These are phyloP conservation scores for Pseudochaenichthys georgianus DNA, from an alignment of 2,797 vertebrate genomes.

Conservation along the genomic window DNA sequence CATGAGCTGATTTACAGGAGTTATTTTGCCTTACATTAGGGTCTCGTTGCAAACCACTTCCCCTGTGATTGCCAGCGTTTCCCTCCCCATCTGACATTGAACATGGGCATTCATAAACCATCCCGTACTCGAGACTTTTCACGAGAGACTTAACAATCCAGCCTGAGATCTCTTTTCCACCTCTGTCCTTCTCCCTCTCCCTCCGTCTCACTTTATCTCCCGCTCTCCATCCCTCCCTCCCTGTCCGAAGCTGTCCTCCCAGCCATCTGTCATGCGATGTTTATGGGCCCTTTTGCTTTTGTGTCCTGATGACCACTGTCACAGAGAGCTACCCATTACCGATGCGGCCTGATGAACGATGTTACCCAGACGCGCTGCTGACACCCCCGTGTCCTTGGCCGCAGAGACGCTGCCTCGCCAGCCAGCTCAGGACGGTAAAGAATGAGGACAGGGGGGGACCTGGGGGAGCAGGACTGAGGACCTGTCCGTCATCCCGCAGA, in stretches of 20 bases:
- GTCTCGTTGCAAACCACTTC: slow-evolving; percentile 36
- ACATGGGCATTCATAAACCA: slow-evolving; percentile 68
- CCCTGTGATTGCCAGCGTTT: slow-evolving; percentile 42
- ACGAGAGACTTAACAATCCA: slow-evolving; percentile 64
- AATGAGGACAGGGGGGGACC: slow-evolving; percentile 75
- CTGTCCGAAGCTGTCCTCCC: slow-evolving; percentile 79
- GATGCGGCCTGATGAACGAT: slow-evolving; percentile 84
- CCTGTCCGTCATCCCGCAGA: slow-evolving; percentile 77
- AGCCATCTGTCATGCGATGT: slow-evolving; percentile 86
- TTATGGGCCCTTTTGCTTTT: slow-evolving; percentile 86
- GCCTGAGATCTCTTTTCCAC: slow-evolving; percentile 77
- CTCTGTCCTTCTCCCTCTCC: slow-evolving; percentile 71
- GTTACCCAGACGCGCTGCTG: slow-evolving; percentile 76
- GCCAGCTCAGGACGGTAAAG: slow-evolving; percentile 70
- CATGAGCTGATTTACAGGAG: slow-evolving; percentile 29
- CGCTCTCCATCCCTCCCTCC: slow-evolving; percentile 73
- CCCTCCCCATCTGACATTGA: slow-evolving; percentile 70
- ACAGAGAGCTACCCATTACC: slow-evolving; percentile 85
- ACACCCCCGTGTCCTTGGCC: slow-evolving; percentile 84
- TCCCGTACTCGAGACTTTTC: slow-evolving; percentile 63
- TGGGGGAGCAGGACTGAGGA: slow-evolving; percentile 75
- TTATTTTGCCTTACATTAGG: slow-evolving; percentile 20
- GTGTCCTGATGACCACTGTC: slow-evolving; percentile 88
- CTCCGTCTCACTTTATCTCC: slow-evolving; percentile 72
- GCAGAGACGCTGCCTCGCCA: slow-evolving; percentile 70